Evolutionary conservation across 2,797 vertebrate species (phyloP), one percentile per base, ranked within the genome.

Genomic region (Sebastes steindachneri): DNA sequence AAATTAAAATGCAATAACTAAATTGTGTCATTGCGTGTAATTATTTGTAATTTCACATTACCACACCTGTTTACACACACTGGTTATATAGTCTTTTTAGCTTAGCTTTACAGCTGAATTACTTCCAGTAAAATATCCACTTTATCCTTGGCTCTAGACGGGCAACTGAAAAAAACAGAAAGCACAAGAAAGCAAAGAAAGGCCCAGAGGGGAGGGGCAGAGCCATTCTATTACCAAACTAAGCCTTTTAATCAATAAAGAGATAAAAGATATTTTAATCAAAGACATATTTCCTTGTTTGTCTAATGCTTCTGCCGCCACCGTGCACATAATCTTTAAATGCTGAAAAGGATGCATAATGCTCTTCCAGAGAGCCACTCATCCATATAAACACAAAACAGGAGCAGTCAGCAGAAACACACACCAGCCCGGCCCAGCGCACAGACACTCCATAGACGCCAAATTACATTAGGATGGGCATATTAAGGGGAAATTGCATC

Each of bases 401-500:
- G 75, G 79, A 91, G 84, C 92, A 94, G 96, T 96, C 96, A 96
- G 96, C 96, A 96, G 95, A 96, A 96, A 95, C 91, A 85, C 92
- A 95, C 93, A 95, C 93, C 91, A 85, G 91, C 90, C 89, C 70
- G 59, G 91, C 93, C 90, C 57, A 12, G 91, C 7, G 1, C 93
- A 93, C 94, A 95, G 95, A 96, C 96, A 95, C 95, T 96, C 94
- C 96, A 94, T 77, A 91, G 96, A 95, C 94, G 95, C 96, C 96
- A 97, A 97, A 97, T 97, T 97, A 95, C 96, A 97, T 98, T 97
- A 97, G 95, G 96, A 97, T 95, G 95, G 96, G 96, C 97, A 96
- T 97, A 97, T 96, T 96, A 97, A 97, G 95, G 96, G 93, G 93
- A 97, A 97, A 97, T 96, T 97, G 96, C 97, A 97, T 97, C 96